Conservation (phyloP, 2,888 invertebrate genomes). For the Caenorhabditis japonica region DNA sequence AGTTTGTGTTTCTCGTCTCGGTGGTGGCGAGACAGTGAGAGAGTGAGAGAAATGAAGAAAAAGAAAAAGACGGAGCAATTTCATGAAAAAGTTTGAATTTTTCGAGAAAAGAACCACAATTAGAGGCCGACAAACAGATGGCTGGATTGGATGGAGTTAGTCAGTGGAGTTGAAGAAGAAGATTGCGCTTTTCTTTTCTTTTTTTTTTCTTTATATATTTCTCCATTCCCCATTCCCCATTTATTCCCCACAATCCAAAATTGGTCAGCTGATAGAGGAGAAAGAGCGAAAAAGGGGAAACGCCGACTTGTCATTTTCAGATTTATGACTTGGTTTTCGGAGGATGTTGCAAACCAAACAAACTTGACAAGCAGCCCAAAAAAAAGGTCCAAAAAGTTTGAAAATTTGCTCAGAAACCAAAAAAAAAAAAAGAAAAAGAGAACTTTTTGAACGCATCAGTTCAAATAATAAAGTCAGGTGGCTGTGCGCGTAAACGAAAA, state of each 20-base stretch:
- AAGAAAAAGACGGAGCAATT: slow-evolving; percentile 7
- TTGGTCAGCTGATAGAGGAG: slow-evolving; percentile 30
- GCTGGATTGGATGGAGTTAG: too few species aligned
- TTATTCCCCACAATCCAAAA: too few species aligned
- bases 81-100: slow-evolving; percentile 13
- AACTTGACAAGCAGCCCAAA: not conserved
- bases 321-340: not conserved
- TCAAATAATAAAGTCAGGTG: too few species aligned
- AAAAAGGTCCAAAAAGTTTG: too few species aligned
- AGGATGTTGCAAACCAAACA: not conserved
- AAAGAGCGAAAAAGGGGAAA: not conserved
- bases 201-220: too few species aligned
- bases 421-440: not conserved
- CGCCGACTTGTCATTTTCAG: not conserved
- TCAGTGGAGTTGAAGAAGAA: too few species aligned
- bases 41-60: slow-evolving; percentile 1
- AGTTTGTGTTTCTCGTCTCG: slow-evolving; percentile 42
- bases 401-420: too few species aligned
- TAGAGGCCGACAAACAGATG: too few species aligned
- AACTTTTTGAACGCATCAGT: too few species aligned
- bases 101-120: not conserved
- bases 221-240: too few species aligned
- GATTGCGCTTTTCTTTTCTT: too few species aligned
- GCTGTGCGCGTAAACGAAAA: slow-evolving; percentile 30
- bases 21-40: slow-evolving; percentile 11